phyloP scores from a whole-genome alignment of 2,888 invertebrate genomes.

The Nowickia ferox region DNA sequence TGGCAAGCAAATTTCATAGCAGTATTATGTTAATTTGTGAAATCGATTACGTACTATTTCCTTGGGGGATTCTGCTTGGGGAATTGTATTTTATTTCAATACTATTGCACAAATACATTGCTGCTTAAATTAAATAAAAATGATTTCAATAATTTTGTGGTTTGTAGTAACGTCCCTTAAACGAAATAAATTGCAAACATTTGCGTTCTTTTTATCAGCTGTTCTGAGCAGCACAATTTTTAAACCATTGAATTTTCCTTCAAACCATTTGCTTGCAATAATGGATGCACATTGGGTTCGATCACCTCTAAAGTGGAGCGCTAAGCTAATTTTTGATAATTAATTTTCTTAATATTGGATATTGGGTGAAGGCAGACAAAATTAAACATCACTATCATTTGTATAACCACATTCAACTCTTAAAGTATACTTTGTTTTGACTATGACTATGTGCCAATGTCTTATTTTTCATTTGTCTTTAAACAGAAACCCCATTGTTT shows the following conservation, averaged over 20 bases:
- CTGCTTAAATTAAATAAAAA: neutral
- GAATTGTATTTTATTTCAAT: neutral
- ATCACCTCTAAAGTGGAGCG: neutral
- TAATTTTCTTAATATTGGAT: no score
- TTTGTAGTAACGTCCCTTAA: neutral
- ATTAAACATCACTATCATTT: no score
- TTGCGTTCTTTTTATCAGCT: slow-evolving; percentile 26
- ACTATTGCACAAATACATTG: neutral
- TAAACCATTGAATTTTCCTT: slow-evolving; percentile 11
- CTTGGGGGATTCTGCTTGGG: neutral
- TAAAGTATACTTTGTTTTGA: no score
- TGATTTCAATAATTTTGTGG: neutral
- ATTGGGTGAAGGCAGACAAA: no score
- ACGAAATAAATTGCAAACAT: slow-evolving; percentile 15
- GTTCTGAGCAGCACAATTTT: neutral
- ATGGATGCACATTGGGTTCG: neutral
- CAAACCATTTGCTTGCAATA: slow-evolving; percentile 37
- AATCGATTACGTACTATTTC: neutral
- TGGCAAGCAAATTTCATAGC: neutral
- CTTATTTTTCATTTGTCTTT: no score
- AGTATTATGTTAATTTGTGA: neutral
- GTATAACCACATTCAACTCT: no score
- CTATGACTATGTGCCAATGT: no score
- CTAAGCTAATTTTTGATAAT: neutral
- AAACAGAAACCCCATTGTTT: no score